Conservation (phyloP, 2,797 vertebrate species). For the Anableps anableps region DNA sequence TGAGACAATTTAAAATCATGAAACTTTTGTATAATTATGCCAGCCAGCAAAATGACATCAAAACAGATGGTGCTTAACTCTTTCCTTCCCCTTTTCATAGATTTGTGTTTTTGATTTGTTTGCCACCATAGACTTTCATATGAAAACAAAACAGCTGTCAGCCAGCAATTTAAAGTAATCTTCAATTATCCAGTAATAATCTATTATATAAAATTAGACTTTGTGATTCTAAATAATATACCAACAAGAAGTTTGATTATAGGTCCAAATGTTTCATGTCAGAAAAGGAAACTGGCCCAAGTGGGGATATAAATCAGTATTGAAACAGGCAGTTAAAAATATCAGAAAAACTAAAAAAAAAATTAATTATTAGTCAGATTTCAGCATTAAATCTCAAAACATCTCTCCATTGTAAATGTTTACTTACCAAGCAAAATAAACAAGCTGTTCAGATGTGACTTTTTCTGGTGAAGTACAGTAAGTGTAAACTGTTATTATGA, state of each 20-base stretch:
- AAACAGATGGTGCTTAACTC: conserved; percentile 11
- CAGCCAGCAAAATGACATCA: conserved; percentile 24
- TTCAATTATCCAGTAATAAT: not conserved
- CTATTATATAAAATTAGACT: not conserved
- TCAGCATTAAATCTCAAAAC: not conserved
- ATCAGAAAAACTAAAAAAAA: not conserved
- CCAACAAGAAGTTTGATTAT: not conserved
- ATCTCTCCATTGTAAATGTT: not conserved
- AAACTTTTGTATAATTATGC: conserved; percentile 19
- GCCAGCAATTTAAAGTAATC: not conserved
- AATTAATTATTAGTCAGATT: not conserved
- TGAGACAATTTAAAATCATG: conserved; percentile 9
- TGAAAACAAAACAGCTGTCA: not conserved
- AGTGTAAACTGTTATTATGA: not conserved
- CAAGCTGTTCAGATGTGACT: no score
- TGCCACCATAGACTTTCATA: not conserved
- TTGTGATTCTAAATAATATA: not conserved
- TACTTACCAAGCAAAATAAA: not conserved
- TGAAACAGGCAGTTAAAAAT: not conserved
- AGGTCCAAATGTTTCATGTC: not conserved
- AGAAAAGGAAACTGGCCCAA: not conserved
- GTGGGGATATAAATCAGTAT: not conserved
- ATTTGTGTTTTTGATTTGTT: not conserved
- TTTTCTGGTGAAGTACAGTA: not conserved
- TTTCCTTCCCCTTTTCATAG: not conserved